phyloP scores from a whole-genome alignment of 2,113 vertebrate species.

The Ptilonorhynchus violaceus region DNA sequence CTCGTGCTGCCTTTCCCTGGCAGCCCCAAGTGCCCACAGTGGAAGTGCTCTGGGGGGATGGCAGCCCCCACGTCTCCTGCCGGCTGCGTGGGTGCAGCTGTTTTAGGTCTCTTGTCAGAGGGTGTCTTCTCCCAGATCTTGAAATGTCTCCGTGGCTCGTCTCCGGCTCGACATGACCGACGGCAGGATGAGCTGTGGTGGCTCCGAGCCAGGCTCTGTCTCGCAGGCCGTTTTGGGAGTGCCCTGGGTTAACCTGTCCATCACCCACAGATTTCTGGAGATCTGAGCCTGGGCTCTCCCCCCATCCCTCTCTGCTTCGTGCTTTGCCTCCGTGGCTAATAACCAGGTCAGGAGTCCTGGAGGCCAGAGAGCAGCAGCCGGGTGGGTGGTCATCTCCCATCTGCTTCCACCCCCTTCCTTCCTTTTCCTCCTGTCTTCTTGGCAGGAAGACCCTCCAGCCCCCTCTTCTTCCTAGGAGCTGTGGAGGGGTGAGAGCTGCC shows the following conservation, averaged over 20 bases:
- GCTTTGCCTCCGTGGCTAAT: not conserved
- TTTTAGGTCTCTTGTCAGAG: not conserved
- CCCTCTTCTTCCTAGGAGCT: not conserved
- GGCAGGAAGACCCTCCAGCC: not conserved
- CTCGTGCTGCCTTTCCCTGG: not conserved
- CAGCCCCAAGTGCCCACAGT: not conserved
- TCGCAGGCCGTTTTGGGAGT: rapidly evolving
- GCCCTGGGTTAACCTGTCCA: not conserved
- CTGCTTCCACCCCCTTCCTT: not conserved
- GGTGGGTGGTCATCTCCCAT: not conserved
- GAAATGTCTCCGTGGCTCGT: not conserved
- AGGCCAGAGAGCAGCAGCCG: not conserved
- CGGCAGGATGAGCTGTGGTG: not conserved
- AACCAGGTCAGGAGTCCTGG: not conserved
- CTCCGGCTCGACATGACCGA: rapidly evolving
- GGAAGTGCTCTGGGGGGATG: not conserved
- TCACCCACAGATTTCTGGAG: not conserved
- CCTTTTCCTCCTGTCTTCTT: not conserved
- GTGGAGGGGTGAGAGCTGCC: rapidly evolving
- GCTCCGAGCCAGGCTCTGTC: not conserved
- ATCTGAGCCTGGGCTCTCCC: not conserved
- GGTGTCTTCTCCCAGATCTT: not conserved
- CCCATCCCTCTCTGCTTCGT: not conserved
- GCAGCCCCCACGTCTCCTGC: not conserved
- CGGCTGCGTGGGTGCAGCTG: not conserved